phyloP scores from a whole-genome alignment of 2,888 invertebrate species.

The Colletes collaris region DNA sequence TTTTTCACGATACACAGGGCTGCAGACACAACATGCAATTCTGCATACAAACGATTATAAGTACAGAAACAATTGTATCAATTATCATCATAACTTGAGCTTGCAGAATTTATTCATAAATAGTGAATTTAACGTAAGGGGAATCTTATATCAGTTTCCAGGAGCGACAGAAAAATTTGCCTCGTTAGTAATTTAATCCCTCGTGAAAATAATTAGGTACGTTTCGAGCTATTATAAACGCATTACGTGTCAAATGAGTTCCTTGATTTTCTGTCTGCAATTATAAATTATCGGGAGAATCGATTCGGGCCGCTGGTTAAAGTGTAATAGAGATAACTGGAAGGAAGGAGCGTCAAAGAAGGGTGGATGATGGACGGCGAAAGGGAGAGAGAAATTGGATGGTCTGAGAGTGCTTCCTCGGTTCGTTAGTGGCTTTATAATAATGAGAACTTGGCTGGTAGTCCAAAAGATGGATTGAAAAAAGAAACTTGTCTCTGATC shows the following conservation, averaged over 20 bases:
- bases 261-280: slow-evolving; percentile 65
- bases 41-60: too few relatives aligned
- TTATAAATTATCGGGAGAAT: slow-evolving; percentile 62
- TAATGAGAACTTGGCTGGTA: slow-evolving; percentile 71
- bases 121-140: not conserved
- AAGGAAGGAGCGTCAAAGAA: slow-evolving; percentile 18
- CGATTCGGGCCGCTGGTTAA: slow-evolving; percentile 73
- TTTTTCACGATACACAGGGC: not conserved
- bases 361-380: slow-evolving; percentile 42
- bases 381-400: slow-evolving; percentile 58
- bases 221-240: not conserved
- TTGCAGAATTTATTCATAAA: too few relatives aligned
- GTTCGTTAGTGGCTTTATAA: slow-evolving; percentile 80
- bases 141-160: not conserved
- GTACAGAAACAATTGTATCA: too few relatives aligned
- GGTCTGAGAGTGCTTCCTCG: slow-evolving; percentile 67
- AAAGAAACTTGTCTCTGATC: slow-evolving; percentile 79
- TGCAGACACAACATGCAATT: too few relatives aligned
- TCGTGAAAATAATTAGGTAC: not conserved
- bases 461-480: slow-evolving; percentile 67
- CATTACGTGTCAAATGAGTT: slow-evolving; percentile 22
- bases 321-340: slow-evolving; percentile 44
- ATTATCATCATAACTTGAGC: too few relatives aligned
- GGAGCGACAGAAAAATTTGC: not conserved
- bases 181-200: not conserved